phyloP scores from a whole-genome alignment of 2,113 vertebrate species.

The Phasianus colchicus region DNA sequence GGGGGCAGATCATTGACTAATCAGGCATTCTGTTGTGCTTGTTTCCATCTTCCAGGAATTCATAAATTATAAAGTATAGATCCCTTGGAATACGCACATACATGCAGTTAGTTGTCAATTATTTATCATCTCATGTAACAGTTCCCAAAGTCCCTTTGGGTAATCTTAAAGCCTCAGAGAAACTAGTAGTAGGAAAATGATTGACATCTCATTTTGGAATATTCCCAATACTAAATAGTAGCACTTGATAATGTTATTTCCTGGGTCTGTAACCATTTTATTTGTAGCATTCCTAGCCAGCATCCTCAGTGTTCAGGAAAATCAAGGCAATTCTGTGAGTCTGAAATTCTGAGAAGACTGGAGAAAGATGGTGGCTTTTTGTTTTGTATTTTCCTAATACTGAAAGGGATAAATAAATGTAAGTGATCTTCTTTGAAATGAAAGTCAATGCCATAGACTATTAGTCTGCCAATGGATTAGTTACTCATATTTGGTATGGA shows the following conservation, averaged over 20 bases:
- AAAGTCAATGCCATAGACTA: not conserved
- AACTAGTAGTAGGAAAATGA: not conserved
- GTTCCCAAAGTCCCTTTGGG: not conserved
- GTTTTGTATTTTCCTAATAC: not conserved
- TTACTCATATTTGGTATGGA: not conserved
- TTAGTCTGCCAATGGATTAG: not conserved
- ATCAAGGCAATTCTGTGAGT: not conserved
- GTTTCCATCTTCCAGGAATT: not conserved
- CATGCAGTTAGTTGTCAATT: not conserved
- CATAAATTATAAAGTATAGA: not conserved
- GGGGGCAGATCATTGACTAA: not conserved
- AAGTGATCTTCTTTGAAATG: not conserved
- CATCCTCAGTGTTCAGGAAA: not conserved
- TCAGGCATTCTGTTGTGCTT: not conserved
- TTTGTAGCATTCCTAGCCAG: not conserved
- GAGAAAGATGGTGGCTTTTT: not conserved
- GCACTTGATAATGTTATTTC: not conserved
- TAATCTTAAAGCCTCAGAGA: not conserved
- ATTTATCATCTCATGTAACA: not conserved
- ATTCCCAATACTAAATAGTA: not conserved
- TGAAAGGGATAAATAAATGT: not conserved
- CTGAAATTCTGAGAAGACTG: not conserved
- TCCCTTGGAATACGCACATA: not conserved
- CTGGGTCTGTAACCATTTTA: not conserved
- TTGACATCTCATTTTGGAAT: not conserved